Evolutionary conservation across 2,797 vertebrate species (phyloP).

Genomic region (Dendrocincla fuliginosa): DNA sequence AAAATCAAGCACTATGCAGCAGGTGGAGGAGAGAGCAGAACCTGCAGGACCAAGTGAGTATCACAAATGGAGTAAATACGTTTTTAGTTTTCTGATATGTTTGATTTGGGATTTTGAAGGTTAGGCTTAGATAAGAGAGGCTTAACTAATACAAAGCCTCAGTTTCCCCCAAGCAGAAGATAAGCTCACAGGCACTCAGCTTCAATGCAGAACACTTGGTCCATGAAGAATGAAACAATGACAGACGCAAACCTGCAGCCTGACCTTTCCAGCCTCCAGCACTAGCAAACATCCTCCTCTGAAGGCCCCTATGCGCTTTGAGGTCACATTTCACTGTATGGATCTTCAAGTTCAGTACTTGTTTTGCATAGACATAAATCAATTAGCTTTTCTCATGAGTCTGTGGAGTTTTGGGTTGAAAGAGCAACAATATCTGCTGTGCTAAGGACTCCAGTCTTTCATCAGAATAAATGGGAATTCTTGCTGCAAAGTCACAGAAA

Average conservation of each 20-base stretch:
- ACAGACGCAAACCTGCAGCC: neutral
- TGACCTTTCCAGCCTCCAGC: neutral
- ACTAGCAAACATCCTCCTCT: neutral
- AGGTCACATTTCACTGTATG: neutral
- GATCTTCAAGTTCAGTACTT: neutral
- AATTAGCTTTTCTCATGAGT: neutral
- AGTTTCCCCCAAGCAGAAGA: neutral
- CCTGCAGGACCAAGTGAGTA: neutral
- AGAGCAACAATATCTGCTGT: accelerated
- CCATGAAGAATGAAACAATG: accelerated
- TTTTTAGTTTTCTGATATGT: neutral
- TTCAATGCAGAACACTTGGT: neutral
- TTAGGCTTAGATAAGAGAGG: neutral
- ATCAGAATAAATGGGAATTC: neutral
- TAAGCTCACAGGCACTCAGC: neutral
- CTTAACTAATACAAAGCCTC: neutral
- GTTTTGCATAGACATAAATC: neutral
- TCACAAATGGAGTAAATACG: neutral
- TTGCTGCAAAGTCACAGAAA: neutral
- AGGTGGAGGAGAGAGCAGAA: neutral
- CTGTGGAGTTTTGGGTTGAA: neutral
- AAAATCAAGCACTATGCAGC: neutral
- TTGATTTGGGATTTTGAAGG: neutral
- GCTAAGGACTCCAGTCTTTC: neutral
- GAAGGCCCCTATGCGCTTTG: neutral